Evolutionary conservation across 2,797 vertebrate genomes (phyloP).

Genomic region (Syngnathus rostellatus): DNA sequence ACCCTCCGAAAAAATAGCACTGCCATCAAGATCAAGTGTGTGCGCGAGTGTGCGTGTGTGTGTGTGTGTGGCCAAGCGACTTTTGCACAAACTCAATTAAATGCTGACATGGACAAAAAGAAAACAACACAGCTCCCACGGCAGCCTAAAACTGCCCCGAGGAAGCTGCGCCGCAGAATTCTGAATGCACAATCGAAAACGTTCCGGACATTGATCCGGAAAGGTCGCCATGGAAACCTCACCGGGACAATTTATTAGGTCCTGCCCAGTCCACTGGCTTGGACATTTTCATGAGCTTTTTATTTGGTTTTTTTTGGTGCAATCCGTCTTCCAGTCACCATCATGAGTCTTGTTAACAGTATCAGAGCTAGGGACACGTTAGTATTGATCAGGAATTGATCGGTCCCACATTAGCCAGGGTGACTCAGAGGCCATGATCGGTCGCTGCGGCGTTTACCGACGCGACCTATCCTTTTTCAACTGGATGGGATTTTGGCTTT

Average conservation of each 20-base stretch:
- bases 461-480: neutral
- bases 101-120: conserved; percentile 8
- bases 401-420: neutral
- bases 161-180: neutral
- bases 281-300: neutral
- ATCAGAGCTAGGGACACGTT: neutral
- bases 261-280: neutral
- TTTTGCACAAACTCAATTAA: conserved; percentile 6
- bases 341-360: neutral
- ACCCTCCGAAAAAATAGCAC: conserved; percentile 1
- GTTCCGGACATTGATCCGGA: neutral
- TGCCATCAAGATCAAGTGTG: neutral
- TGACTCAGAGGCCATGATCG: neutral
- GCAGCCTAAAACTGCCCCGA: neutral
- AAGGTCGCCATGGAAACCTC: conserved; percentile 3
- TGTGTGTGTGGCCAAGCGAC: conserved; percentile 13
- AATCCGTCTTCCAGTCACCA: neutral
- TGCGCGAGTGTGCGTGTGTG: conserved; percentile 4
- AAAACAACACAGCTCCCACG: neutral
- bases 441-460: neutral
- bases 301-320: neutral
- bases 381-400: neutral
- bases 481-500: neutral
- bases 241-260: conserved; percentile 1
- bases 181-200: neutral